phyloP scores from a whole-genome alignment of 2,113 vertebrate species.

The Hirundichthys speculiger region DNA sequence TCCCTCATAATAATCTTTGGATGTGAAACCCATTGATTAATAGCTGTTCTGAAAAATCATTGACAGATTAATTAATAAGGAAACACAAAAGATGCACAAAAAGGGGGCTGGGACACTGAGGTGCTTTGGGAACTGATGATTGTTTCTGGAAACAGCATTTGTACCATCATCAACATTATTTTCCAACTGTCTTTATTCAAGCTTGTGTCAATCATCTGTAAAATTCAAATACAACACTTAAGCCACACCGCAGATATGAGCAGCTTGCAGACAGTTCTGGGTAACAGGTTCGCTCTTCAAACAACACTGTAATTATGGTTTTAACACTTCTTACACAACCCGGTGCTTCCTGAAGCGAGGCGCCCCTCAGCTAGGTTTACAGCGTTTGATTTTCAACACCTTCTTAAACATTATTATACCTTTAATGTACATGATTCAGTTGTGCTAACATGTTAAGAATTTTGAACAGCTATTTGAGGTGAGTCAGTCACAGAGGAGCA shows the following conservation, averaged over 20 bases:
- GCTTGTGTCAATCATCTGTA: neutral
- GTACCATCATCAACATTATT: too few species aligned
- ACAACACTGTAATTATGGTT: conserved; percentile 49
- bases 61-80: too few species aligned
- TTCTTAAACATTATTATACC: conserved; percentile 13
- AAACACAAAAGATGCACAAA: too few species aligned
- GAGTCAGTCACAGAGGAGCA: conserved; percentile 21
- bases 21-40: too few species aligned
- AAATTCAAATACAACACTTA: neutral
- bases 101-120: too few species aligned
- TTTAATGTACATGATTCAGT: conserved; percentile 9
- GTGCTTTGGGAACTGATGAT: too few species aligned
- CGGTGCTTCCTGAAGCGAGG: conserved; percentile 23
- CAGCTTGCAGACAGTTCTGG: conserved; percentile 17
- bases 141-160: too few species aligned
- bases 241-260: conserved; percentile 3
- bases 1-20: too few species aligned
- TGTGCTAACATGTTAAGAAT: conserved; percentile 44
- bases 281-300: conserved; percentile 2
- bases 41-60: too few species aligned
- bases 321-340: conserved; percentile 40
- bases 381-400: conserved; percentile 30
- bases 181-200: neutral
- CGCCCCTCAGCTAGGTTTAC: conserved; percentile 38
- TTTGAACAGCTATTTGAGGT: conserved; percentile 3